A percentile compares a stretch with the other conserved stretches of the same genome.
Conservation (phyloP, 2,888 invertebrate species). For the Epinotia demarniana region DNA sequence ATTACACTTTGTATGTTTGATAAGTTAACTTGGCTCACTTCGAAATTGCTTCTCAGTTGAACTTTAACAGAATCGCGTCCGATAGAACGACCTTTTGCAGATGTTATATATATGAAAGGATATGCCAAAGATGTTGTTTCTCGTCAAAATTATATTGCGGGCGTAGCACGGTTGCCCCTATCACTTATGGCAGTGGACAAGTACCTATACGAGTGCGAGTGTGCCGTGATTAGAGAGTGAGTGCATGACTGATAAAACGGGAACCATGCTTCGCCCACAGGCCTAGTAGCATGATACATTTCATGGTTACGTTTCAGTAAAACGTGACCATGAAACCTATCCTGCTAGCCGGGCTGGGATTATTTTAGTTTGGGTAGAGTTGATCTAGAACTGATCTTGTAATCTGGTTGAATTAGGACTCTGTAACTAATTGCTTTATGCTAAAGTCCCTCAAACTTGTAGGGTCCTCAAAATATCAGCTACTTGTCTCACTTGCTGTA, state of each 20-base stretch:
- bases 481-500: not conserved
- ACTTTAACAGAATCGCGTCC: conserved; percentile 17
- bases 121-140: conserved; percentile 20
- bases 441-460: not conserved
- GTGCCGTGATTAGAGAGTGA: too few relatives aligned
- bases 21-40: not conserved
- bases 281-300: too few relatives aligned
- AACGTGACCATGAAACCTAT: too few relatives aligned
- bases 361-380: not conserved
- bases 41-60: conserved; percentile 1
- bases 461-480: too few relatives aligned
- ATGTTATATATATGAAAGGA: not conserved
- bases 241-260: too few relatives aligned
- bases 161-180: too few relatives aligned
- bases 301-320: too few relatives aligned
- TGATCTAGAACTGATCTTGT: not conserved
- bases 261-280: too few relatives aligned
- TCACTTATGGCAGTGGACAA: too few relatives aligned
- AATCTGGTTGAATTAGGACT: not conserved
- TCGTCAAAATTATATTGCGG: conserved; percentile 2
- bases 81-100: not conserved
- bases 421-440: conserved; percentile 11
- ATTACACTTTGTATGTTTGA: not conserved
- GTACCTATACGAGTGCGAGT: too few relatives aligned
- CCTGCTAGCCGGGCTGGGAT: too few relatives aligned